phyloP scores from a whole-genome alignment of 2,888 invertebrate genomes.

The Augiades crinisus region DNA sequence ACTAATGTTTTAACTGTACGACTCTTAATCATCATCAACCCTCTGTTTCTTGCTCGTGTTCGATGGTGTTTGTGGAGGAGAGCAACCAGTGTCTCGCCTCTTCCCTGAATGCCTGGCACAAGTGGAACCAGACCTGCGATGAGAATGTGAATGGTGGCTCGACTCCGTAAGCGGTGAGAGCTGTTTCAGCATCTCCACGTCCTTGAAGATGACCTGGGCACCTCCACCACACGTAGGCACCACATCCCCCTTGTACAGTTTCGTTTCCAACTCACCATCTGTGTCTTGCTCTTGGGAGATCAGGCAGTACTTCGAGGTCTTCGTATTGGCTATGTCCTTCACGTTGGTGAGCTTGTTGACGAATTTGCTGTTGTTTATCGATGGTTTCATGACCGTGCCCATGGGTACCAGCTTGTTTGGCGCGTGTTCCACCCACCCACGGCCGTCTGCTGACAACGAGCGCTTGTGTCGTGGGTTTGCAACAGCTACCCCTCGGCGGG shows the following conservation, averaged over 20 bases:
- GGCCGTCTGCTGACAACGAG: conserved; percentile 89
- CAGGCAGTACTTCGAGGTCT: conserved; percentile 93
- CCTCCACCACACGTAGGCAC: conserved; percentile 97
- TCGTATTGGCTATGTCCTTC: conserved; percentile 86
- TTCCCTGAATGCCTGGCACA: conserved; percentile 72
- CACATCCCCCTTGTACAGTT: conserved; percentile 96
- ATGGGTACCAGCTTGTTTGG: conserved; percentile 89
- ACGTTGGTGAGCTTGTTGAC: conserved; percentile 90
- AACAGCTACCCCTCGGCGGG: conserved; percentile 83
- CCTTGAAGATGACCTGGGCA: conserved; percentile 96
- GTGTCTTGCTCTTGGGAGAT: conserved; percentile 96
- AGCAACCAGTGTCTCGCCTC: conserved; percentile 60
- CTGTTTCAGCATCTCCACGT: conserved; percentile 94
- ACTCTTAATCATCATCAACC: conserved; percentile 56
- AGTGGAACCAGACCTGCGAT: conserved; percentile 47
- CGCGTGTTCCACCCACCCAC: conserved; percentile 94
- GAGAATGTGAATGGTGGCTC: conserved; percentile 43
- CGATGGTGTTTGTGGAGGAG: conserved; percentile 69
- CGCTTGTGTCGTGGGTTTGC: conserved; percentile 88
- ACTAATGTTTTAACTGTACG: neutral
- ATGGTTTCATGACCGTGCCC: conserved; percentile 95
- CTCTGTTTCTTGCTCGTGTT: conserved; percentile 73
- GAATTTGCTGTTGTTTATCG: conserved; percentile 90
- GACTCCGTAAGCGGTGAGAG: conserved; percentile 84
- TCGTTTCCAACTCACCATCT: conserved; percentile 96